Percentiles rank a stretch among this genome's conserved stretches.
Conservation (phyloP, 2,797 vertebrate genomes). For the Phrynocephalus vlangalii region DNA sequence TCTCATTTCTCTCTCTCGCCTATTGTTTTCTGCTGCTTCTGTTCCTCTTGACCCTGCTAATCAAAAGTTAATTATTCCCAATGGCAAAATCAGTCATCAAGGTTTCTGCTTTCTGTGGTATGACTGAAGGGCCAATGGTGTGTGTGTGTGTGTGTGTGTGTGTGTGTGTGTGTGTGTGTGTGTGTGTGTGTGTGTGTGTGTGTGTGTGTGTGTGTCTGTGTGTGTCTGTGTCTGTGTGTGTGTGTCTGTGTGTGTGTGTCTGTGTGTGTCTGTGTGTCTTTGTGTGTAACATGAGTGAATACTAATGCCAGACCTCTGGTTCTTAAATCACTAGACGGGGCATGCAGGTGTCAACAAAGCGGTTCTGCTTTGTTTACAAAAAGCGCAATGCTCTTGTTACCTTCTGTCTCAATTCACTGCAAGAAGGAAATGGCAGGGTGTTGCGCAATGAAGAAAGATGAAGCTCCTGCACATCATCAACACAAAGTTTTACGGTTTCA, state of each 20-base stretch:
- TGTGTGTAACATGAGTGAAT: neutral
- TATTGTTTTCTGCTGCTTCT: slow-evolving; percentile 21
- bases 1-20: slow-evolving; percentile 23
- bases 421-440: neutral
- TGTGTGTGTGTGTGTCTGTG: no score
- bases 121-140: neutral
- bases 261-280: neutral
- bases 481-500: neutral
- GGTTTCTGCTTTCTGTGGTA: slow-evolving; percentile 28
- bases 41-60: slow-evolving; percentile 45
- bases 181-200: neutral
- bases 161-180: neutral
- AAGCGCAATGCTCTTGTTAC: slow-evolving; percentile 21
- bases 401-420: neutral
- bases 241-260: neutral
- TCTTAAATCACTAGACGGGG: neutral
- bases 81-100: slow-evolving; percentile 12
- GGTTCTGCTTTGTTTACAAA: slow-evolving; percentile 21
- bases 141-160: neutral
- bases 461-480: neutral
- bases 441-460: neutral
- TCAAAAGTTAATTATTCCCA: slow-evolving; percentile 57
- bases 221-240: neutral
- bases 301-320: neutral
- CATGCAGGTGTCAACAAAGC: neutral